Conservation (phyloP, 2,888 invertebrate species). For the Hirtodrosophila duncani region DNA sequence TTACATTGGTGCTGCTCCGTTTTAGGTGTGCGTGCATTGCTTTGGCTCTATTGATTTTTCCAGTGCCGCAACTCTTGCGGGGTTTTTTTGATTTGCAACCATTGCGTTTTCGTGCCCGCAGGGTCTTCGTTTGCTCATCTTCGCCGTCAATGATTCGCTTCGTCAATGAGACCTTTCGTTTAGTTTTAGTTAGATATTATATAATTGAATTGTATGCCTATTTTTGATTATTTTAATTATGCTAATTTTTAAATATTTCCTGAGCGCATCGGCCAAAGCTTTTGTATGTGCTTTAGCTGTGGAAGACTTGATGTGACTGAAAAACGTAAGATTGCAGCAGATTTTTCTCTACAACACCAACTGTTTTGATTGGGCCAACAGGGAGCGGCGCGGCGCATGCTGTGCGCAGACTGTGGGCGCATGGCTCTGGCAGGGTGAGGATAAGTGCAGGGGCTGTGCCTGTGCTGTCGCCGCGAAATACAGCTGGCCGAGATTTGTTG, state of each 20-base stretch:
- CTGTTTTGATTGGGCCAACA: conserved; percentile 38
- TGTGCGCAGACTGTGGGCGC: conserved; percentile 47
- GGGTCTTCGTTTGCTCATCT: not conserved
- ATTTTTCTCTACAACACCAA: conserved; percentile 54
- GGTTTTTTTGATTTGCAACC: not conserved
- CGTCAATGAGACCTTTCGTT: conserved; percentile 2
- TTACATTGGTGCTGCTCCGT: no score
- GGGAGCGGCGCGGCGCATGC: conserved; percentile 21
- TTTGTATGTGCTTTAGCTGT: conserved; percentile 64
- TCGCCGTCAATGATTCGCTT: conserved; percentile 21
- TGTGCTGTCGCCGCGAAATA: conserved; percentile 27
- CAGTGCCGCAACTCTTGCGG: conserved; percentile 10
- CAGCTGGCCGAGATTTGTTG: conserved; percentile 53
- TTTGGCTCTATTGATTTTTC: conserved; percentile 67
- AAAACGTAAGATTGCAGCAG: conserved; percentile 44
- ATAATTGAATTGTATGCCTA: no score
- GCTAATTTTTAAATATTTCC: conserved; percentile 31
- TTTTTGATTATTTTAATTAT: conserved; percentile 15
- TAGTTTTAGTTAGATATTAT: conserved; percentile 2
- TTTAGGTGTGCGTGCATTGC: no score
- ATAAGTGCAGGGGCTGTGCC: not conserved
- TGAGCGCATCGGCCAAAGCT: conserved; percentile 46
- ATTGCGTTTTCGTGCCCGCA: not conserved
- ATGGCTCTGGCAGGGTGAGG: conserved; percentile 13
- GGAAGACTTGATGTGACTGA: conserved; percentile 77